Base-by-base conservation (phyloP, 30 jellyfish, hydroid and myxozoan genomes). In the Catostylus mosaicus region DNA sequence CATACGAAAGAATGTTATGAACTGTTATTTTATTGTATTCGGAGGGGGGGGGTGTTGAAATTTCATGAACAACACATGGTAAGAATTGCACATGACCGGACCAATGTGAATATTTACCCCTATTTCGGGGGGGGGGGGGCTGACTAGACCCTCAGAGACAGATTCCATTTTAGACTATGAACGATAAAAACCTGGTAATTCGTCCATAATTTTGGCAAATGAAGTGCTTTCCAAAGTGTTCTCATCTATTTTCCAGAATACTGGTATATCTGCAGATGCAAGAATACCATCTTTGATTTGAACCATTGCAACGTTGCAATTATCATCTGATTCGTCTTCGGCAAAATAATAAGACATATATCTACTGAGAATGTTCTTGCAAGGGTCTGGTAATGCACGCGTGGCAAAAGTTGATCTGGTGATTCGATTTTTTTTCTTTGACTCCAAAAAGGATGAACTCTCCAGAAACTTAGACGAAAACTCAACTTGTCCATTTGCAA, bases 371-470 rank as follows among this genome's bases (percentile, higher is more conserved):
- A 84, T 84, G 94, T 71, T 84, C 66, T 84, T 60, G 82, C 94
- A 84, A 1, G 96, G 96, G 48, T 86, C 96, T 7, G 96, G 96
- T 7, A 83, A 63, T 0, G 77, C 78, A 50, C 51, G 34, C 0
- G 96, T 86, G 22, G 92, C 96, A 76, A 86, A 86, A 18, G 74
- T 50, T 29, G 96, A 62, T 22, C 67, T 77, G 20, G 81, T 75
- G 46, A 86, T 86, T 37, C 59, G 22, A 37, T 84, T 62, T 24
- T 50, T 73, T 40, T 45, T 83, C 65, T 75, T 84, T 0, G 96
- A 77, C 60, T 86, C 84, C 64, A 86, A 26, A 76, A 57, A 75
- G 35, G 96, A 75, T 8, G 46, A 59, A n/a, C 72, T 20, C 32
- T 78, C 47, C 72, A 86, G 79, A 36, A 72, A 86, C 10, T 78